Conservation (phyloP, 2,113 vertebrate genomes). For the Lasiurus cinereus region DNA sequence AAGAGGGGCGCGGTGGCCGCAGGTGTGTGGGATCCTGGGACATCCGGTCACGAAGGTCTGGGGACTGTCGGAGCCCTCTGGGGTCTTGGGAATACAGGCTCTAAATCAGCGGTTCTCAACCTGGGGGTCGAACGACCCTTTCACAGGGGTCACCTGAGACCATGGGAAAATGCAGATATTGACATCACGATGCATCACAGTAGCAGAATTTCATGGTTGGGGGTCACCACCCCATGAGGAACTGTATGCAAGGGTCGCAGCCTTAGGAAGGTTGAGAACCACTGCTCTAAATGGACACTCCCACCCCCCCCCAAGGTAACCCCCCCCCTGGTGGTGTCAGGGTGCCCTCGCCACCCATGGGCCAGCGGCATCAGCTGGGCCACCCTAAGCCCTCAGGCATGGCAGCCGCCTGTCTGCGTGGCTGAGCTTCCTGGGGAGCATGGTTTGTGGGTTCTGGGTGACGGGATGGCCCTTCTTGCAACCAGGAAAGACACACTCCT, state of each 20-base stretch:
- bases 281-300: neutral
- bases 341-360: neutral
- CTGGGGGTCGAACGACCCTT: too few species aligned
- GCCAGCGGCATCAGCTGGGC: neutral
- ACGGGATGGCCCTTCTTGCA: conserved; percentile 43
- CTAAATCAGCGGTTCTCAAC: neutral
- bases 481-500: conserved; percentile 49
- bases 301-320: neutral
- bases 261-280: too few species aligned
- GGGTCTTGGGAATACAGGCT: neutral
- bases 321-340: neutral
- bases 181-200: too few species aligned
- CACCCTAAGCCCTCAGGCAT: neutral
- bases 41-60: neutral
- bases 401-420: neutral
- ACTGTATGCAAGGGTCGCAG: too few species aligned
- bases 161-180: too few species aligned
- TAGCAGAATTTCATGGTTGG: too few species aligned
- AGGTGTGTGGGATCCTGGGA: neutral
- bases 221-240: too few species aligned
- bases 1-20: neutral
- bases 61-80: neutral
- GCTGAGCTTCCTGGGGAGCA: neutral
- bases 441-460: neutral
- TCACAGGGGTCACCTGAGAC: too few species aligned